Conservation (phyloP, 2,888 invertebrate genomes). For the Clepsis dumicolana region DNA sequence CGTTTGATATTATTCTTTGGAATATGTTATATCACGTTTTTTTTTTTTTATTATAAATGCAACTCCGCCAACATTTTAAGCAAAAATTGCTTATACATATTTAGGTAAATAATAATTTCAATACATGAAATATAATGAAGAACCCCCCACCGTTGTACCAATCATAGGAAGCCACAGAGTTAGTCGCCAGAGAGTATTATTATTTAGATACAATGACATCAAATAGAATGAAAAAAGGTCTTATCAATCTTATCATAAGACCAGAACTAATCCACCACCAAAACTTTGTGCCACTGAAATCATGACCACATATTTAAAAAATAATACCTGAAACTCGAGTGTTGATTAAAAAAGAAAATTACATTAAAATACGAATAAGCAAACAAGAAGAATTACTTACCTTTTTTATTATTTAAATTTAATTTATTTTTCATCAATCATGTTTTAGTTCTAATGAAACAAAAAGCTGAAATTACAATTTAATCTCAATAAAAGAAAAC, state of each 20-base stretch:
- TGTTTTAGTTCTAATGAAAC: background rate
- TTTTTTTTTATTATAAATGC: too few relatives aligned
- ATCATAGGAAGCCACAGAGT: slow-evolving; percentile 68
- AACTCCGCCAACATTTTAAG: slow-evolving; percentile 51
- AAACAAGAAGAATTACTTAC: slow-evolving; percentile 1
- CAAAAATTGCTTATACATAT: background rate
- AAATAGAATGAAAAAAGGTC: too few relatives aligned
- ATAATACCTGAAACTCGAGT: background rate
- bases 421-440: background rate
- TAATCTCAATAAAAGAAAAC: slow-evolving; percentile 14
- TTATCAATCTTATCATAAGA: too few relatives aligned
- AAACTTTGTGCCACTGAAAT: background rate
- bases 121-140: background rate
- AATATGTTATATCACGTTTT: too few relatives aligned
- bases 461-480: background rate
- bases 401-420: background rate
- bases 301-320: background rate
- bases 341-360: background rate
- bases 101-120: background rate
- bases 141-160: slow-evolving; percentile 63
- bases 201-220: too few relatives aligned
- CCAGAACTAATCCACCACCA: background rate
- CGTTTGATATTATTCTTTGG: too few relatives aligned
- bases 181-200: slow-evolving; percentile 50
- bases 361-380: background rate